These are phyloP conservation scores for Planococcus citri DNA, from an alignment of 1,140 invertebrate genomes.

Conservation along the genomic window DNA sequence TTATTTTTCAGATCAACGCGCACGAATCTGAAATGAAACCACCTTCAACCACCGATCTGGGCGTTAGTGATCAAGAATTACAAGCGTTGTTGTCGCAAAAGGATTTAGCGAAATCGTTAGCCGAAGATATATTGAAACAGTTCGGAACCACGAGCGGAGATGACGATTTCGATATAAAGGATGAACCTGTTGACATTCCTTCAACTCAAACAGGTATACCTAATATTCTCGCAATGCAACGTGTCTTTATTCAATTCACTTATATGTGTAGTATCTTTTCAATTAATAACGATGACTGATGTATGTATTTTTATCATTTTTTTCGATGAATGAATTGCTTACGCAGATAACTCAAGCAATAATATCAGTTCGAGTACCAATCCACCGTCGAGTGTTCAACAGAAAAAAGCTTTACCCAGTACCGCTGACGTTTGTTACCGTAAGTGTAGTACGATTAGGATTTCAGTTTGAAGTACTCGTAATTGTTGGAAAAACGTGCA, in stretches of 20 bases:
- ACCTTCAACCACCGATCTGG: slow-evolving; percentile 27
- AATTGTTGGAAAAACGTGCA: too few species aligned
- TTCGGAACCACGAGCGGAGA: slow-evolving; percentile 43
- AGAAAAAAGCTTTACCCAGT: not conserved
- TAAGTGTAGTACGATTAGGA: not conserved
- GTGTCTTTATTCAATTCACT: too few species aligned
- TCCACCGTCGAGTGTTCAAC: slow-evolving; percentile 5
- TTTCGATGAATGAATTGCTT: not conserved
- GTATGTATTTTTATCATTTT: too few species aligned
- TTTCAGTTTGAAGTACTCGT: too few species aligned
- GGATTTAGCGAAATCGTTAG: slow-evolving; percentile 61
- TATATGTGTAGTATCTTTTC: too few species aligned
- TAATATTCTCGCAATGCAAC: too few species aligned
- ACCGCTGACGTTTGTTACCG: not conserved
- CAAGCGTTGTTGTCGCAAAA: slow-evolving; percentile 57
- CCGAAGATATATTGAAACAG: slow-evolving; percentile 71
- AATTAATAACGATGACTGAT: too few species aligned
- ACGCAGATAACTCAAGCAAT: slow-evolving; percentile 4
- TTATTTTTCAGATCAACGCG: slow-evolving; percentile 6
- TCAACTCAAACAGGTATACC: slow-evolving; percentile 14
- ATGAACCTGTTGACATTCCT: not conserved
- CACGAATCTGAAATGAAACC: slow-evolving; percentile 1
- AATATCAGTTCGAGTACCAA: slow-evolving; percentile 12
- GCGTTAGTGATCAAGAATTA: slow-evolving; percentile 48
- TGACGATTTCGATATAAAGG: slow-evolving; percentile 19